Evolutionary conservation across 2,888 invertebrate species (phyloP).

Genomic region (Coenonympha arcania): DNA sequence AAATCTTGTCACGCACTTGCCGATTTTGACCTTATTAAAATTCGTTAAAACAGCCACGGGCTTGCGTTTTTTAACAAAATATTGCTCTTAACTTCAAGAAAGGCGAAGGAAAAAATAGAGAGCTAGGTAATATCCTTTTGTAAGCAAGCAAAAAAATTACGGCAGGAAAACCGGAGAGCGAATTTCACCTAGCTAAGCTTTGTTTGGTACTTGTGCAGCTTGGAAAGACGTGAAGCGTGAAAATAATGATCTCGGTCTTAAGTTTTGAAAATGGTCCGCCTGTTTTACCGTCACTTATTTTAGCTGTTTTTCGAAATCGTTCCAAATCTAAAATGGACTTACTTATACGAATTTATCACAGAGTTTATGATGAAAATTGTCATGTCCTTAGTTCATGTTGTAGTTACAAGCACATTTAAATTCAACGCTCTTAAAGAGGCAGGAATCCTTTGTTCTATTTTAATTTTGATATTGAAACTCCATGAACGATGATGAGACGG

Average conservation of each 20-base stretch:
- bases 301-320: not conserved
- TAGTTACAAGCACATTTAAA: too few species aligned
- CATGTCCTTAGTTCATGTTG: too few species aligned
- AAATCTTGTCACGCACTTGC: too few species aligned
- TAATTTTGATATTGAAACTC: too few species aligned
- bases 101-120: not conserved
- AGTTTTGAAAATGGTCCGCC: constrained; percentile 12
- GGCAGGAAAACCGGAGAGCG: not conserved
- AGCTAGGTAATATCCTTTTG: not conserved
- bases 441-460: too few species aligned
- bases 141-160: not conserved
- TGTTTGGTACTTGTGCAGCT: constrained; percentile 9
- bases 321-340: not conserved
- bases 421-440: too few species aligned
- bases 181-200: constrained; percentile 9
- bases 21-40: too few species aligned
- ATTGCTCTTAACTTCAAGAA: not conserved
- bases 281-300: constrained; percentile 6
- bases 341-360: too few species aligned
- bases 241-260: constrained; percentile 16
- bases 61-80: too few species aligned
- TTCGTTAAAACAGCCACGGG: too few species aligned
- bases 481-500: too few species aligned
- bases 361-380: too few species aligned
- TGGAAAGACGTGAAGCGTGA: constrained; percentile 11